These are phyloP conservation scores for Triplophysa dalaica DNA, from an alignment of 2,113 vertebrate species.

Conservation along the genomic window DNA sequence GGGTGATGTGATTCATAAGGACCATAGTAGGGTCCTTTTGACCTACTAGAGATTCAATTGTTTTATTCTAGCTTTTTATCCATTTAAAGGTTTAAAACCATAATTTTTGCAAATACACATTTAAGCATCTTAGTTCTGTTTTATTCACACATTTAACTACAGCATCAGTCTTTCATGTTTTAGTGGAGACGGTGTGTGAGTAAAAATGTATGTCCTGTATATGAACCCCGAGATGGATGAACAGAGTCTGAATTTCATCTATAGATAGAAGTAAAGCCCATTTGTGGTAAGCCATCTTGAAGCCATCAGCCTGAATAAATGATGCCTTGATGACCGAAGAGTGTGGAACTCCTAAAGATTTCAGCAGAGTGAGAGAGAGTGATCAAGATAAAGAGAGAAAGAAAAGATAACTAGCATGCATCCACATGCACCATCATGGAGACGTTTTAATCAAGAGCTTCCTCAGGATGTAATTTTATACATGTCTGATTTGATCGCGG, in stretches of 20 bases:
- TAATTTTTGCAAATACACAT: background rate
- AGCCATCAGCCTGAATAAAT: conserved; percentile 54
- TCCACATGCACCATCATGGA: conserved; percentile 17
- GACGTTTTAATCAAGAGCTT: conserved; percentile 36
- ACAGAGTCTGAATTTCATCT: conserved; percentile 39
- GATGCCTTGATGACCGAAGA: conserved; percentile 38
- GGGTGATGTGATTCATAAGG: background rate
- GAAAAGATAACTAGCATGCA: conserved; percentile 16
- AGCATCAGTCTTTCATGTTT: background rate
- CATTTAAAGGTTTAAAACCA: too few relatives aligned
- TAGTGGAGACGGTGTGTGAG: background rate
- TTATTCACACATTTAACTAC: conserved; percentile 1
- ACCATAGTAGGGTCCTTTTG: background rate
- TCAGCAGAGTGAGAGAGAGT: background rate
- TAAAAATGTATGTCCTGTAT: conserved; percentile 2
- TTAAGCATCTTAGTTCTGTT: background rate
- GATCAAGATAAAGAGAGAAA: background rate
- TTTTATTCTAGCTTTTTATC: background rate
- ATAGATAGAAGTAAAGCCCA: conserved; percentile 51
- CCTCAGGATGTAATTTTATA: conserved; percentile 24
- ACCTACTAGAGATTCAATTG: too few relatives aligned
- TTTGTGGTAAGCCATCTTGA: conserved; percentile 46
- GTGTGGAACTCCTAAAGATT: conserved; percentile 40
- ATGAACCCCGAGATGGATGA: conserved; percentile 41
- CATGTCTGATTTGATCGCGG: conserved; percentile 15